Conservation (phyloP, 2,888 invertebrate species). For the Cacoxenus indagator region DNA sequence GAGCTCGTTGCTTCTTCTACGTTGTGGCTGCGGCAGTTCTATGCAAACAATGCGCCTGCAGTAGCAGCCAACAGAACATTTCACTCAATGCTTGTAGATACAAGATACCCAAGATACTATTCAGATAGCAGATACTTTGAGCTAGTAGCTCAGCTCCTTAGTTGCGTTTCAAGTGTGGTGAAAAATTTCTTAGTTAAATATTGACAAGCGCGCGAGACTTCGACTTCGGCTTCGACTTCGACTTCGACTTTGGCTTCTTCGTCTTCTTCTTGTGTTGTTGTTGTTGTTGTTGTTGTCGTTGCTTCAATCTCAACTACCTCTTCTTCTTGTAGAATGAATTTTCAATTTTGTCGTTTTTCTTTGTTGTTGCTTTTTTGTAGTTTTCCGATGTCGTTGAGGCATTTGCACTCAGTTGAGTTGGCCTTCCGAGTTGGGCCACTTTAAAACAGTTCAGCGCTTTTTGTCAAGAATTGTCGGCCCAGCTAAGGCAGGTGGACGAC, state of each 20-base stretch:
- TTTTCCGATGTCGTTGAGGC: slow-evolving; percentile 48
- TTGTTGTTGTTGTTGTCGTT: slow-evolving; percentile 23
- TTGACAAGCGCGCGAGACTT: slow-evolving; percentile 50
- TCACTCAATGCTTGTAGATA: slow-evolving; percentile 6
- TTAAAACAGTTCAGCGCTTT: slow-evolving; percentile 65
- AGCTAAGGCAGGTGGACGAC: neutral
- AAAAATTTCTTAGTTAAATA: slow-evolving; percentile 67
- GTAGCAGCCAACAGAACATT: slow-evolving; percentile 10
- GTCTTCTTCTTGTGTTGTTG: slow-evolving; percentile 15
- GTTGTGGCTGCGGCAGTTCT: slow-evolving; percentile 44
- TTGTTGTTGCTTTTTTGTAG: slow-evolving; percentile 49
- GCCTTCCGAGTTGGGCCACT: slow-evolving; percentile 39
- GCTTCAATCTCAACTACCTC: slow-evolving; percentile 4
- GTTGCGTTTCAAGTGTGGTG: slow-evolving; percentile 54
- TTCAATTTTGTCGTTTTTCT: slow-evolving; percentile 49
- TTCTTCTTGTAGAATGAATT: slow-evolving; percentile 52
- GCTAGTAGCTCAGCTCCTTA: slow-evolving; percentile 27
- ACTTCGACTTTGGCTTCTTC: neutral
- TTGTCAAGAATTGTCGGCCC: slow-evolving; percentile 52
- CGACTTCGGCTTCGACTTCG: neutral
- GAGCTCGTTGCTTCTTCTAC: slow-evolving; percentile 5
- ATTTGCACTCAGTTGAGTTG: neutral
- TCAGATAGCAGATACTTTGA: neutral
- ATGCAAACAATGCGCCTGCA: slow-evolving; percentile 52
- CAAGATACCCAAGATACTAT: slow-evolving; percentile 8